Percentiles rank a stretch among this genome's conserved stretches.
Evolutionary conservation across 2,113 vertebrate genomes (phyloP).

Genomic region (Aphelocoma coerulescens): DNA sequence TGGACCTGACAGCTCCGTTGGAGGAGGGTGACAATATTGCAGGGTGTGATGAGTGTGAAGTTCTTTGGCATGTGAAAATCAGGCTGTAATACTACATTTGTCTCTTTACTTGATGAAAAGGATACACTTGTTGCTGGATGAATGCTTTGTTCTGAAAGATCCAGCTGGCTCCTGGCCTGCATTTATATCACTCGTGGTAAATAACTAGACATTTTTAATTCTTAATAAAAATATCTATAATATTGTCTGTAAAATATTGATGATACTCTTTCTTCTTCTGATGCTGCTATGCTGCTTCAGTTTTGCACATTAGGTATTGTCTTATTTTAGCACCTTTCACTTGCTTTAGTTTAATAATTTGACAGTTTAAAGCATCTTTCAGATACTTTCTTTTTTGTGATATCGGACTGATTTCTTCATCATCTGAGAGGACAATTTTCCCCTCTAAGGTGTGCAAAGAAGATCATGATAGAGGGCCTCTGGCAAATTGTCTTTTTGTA

Average conservation of each 20-base stretch:
- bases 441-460: neutral
- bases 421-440: neutral
- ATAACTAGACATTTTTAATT: neutral
- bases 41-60: neutral
- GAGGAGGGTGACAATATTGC: neutral
- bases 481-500: neutral
- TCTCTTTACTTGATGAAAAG: neutral
- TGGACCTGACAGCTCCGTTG: neutral
- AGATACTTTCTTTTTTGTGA: neutral
- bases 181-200: neutral
- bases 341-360: neutral
- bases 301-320: neutral
- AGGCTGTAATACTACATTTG: neutral
- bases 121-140: neutral
- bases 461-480: neutral
- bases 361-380: neutral
- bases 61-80: neutral
- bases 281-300: neutral
- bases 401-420: neutral
- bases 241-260: neutral
- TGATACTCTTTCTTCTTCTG: neutral
- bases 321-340: neutral
- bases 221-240: neutral
- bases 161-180: neutral
- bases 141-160: conserved; percentile 2